Base-by-base conservation (phyloP, 2,797 vertebrate species). In the Otus scops region DNA sequence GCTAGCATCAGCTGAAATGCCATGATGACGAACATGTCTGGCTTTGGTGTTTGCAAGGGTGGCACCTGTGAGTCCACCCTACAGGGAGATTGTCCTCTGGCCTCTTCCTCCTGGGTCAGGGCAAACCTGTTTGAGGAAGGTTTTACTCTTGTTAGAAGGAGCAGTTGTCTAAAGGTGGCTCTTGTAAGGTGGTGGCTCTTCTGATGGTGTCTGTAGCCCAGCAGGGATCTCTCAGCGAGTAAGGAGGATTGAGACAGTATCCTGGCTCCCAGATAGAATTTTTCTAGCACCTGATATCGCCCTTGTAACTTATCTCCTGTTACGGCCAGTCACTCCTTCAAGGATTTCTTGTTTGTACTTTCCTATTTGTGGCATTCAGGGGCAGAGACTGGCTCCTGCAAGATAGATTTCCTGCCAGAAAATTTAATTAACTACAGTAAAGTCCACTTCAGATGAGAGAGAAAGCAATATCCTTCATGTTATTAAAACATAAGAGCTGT, bases 351-450 rank as follows among this genome's bases (percentile, higher is more conserved):
- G 9, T 60, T 41, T 65, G 34, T 81, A 6, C 34, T 71, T 88
- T 41, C 45, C 64, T 65, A 17, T 71, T 51, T 27, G 45, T 19
- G 64, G 50, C 2, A 1, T 18, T 43, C 8, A 9, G 43, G 54
- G 74, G 13, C 87, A 75, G 67, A 75, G 41, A 16, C 21, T 63
- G 70, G 17, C 81, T 92, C 38, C 75, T 39, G 36, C 78, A 57
- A 51, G 67, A 47, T 14, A 82, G 41, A 73, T 71, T 68, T 91
- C 77, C 93, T 96, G 81, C 47, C 41, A 48, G 81, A 56, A 50
- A 77, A 80, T 34, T 14, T 27, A 57, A 32, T 93, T 80, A 69
- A 24, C 39, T 69, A 5, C 51, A 43, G 34, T 28, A 9, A 90
- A 83, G 75, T 48, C 64, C 47, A 13, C 26, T 61, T 50, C 16